Evolutionary conservation across 2,797 vertebrate species (phyloP), one percentile per base, ranked within the genome.

Genomic region (Cebuella pygmaea): DNA sequence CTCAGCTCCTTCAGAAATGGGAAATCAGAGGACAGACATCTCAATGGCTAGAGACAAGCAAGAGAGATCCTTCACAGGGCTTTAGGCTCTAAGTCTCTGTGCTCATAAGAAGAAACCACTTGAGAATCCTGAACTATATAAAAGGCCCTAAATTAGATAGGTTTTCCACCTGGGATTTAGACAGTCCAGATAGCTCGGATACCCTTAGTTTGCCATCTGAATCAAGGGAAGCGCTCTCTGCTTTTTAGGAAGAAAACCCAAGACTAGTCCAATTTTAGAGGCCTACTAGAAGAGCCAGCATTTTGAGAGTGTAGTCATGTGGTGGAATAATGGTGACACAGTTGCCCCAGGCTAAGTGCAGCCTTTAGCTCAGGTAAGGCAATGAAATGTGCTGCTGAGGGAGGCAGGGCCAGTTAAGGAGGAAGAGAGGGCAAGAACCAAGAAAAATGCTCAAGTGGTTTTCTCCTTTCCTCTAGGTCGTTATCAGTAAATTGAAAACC

Each of bases 401-500:
- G 7, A 48, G 57, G 36, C 14, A 41, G 11, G 41, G 7, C 4
- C 10, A n/a, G 6, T 83, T 30, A 33, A 61, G 14, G 74, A 88
- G 80, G 39, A 50, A 33, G 46, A 36, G 59, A 93, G 26, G 30
- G 52, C 39, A 24, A 44, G 61, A 26, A 4, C 11, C 75, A 83
- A 86, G 33, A 1, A 75, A 87, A 33, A 81, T 1, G 0, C 70
- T 41, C 57, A 80, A 89, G 86, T 20, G 13, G 2, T 30, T 92
- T 39, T 95, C 92, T 97, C 27, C 81, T 96, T 88, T 97, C 4
- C 55, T 97, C 30, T 93, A 98, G 96, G 70, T 92, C 96, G 2
- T 20, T 93, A 36, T 15, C 75, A 61, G 26, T 82, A 90, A 97
- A 81, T 5, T 57, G 17, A 93, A 94, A 93, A 93, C 44, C 46